Conservation (phyloP, 2,113 vertebrate species). For the Thalassarche chlororhynchos region DNA sequence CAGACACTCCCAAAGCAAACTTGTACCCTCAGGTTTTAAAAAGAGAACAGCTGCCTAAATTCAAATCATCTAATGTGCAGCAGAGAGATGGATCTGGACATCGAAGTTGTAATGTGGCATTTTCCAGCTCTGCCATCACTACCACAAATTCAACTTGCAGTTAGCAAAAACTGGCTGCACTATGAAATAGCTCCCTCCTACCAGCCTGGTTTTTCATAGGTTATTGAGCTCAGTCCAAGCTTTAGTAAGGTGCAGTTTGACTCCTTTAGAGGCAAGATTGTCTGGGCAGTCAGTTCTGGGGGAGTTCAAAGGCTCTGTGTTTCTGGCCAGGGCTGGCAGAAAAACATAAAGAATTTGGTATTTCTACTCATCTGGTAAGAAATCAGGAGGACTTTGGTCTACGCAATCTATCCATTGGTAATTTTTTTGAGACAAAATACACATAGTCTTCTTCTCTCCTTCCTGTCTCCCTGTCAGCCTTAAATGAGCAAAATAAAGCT, state of each 20-base stretch:
- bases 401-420: not conserved
- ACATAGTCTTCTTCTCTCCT: not conserved
- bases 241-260: not conserved
- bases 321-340: not conserved
- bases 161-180: not conserved
- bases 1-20: not conserved
- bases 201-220: not conserved
- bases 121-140: not conserved
- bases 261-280: not conserved
- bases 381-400: not conserved
- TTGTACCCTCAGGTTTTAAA: not conserved
- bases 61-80: not conserved
- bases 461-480: not conserved
- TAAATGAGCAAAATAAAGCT: not conserved
- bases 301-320: not conserved
- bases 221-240: not conserved
- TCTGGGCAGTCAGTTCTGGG: not conserved
- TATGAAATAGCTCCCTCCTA: not conserved
- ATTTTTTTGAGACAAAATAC: not conserved
- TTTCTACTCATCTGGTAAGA: not conserved
- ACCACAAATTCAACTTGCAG: not conserved
- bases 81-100: not conserved
- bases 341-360: not conserved
- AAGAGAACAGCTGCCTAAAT: not conserved
- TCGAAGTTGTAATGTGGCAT: not conserved